A percentile compares a stretch with the other conserved stretches of the same genome.
These are phyloP conservation scores for Coecobrya sp. DNA, from an alignment of 2,888 invertebrate species.

Conservation along the genomic window DNA sequence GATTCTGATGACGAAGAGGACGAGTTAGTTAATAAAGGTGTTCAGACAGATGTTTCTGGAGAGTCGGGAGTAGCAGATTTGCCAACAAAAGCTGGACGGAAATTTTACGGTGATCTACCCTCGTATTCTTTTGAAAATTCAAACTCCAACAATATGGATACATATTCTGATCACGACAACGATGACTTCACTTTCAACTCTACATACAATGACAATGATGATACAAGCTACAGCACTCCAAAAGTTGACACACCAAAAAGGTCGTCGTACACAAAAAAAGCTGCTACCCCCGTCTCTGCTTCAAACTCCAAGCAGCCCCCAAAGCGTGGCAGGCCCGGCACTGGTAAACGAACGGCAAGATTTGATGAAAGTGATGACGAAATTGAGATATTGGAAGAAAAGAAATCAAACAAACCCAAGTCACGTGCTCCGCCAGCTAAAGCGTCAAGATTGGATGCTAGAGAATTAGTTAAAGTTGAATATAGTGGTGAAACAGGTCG, in stretches of 20 bases:
- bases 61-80: constrained; percentile 69
- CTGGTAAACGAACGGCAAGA: constrained; percentile 51
- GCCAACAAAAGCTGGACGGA: constrained; percentile 72
- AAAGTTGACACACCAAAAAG: constrained; percentile 47
- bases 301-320: constrained; percentile 26
- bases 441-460: constrained; percentile 65
- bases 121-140: constrained; percentile 67
- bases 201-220: constrained; percentile 71
- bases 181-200: constrained; percentile 73
- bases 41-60: constrained; percentile 72
- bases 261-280: constrained; percentile 22
- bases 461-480: constrained; percentile 77
- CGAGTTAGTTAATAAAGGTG: constrained; percentile 72
- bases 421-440: constrained; percentile 64
- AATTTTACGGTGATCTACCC: constrained; percentile 63
- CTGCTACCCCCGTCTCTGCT: constrained; percentile 28
- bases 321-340: constrained; percentile 46
- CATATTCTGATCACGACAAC: constrained; percentile 78
- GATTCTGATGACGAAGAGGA: constrained; percentile 77
- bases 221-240: constrained; percentile 64
- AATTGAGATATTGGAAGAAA: constrained; percentile 76
- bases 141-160: constrained; percentile 74
- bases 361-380: constrained; percentile 78
- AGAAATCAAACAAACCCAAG: constrained; percentile 70
- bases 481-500: constrained; percentile 68